Percentiles rank a stretch among this genome's conserved stretches.
These are phyloP conservation scores for Heteropelma amictum DNA, from an alignment of 2,888 invertebrate genomes.

Conservation along the genomic window DNA sequence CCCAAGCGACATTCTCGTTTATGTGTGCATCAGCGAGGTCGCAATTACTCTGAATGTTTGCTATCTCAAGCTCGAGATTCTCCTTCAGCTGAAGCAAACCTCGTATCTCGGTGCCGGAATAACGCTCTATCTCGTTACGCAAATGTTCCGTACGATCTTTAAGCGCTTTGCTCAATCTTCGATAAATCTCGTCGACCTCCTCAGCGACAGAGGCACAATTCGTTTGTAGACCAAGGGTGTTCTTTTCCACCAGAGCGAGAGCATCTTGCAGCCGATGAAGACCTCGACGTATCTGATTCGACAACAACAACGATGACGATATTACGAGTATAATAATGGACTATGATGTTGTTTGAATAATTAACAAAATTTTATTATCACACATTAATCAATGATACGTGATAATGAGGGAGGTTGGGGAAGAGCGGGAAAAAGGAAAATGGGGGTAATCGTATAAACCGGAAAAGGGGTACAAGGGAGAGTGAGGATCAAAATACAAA, in stretches of 20 bases:
- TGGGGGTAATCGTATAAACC: too few relatives aligned
- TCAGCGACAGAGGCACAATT: conserved; percentile 94
- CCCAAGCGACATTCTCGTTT: conserved; percentile 93
- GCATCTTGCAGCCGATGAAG: conserved; percentile 94
- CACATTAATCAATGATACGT: too few relatives aligned
- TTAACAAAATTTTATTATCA: too few relatives aligned
- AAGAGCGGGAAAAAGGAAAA: background rate
- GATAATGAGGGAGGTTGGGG: too few relatives aligned
- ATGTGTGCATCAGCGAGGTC: conserved; percentile 97
- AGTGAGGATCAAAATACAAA: too few relatives aligned
- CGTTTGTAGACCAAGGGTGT: conserved; percentile 90
- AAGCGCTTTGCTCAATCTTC: conserved; percentile 91
- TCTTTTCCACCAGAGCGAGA: conserved; percentile 90
- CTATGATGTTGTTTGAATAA: too few relatives aligned
- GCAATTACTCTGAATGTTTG: conserved; percentile 97
- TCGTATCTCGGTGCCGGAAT: conserved; percentile 91
- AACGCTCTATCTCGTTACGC: conserved; percentile 94
- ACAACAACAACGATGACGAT: conserved; percentile 20
- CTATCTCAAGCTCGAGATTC: conserved; percentile 95
- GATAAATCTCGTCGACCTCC: conserved; percentile 95
- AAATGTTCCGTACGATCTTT: conserved; percentile 94
- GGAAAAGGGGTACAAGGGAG: too few relatives aligned
- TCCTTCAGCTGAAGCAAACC: conserved; percentile 93
- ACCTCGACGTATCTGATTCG: conserved; percentile 85
- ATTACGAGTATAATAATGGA: too few relatives aligned